Base-by-base conservation (phyloP, 2,113 vertebrate genomes). In the Hiodon tergisus region DNA sequence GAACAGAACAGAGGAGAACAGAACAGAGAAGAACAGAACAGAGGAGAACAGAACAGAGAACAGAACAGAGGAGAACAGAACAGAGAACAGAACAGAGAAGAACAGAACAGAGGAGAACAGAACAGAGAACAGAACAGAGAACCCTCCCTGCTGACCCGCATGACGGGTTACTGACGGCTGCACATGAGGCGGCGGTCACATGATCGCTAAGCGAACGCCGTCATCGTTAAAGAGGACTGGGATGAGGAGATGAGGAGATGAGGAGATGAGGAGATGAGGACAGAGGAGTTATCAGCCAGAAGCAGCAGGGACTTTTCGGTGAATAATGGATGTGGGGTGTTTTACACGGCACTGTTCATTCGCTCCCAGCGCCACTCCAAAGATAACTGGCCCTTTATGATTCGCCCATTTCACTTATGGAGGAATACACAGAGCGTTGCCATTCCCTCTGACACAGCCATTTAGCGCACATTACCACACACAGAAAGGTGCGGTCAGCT, bases 351-450 rank as follows among this genome's bases (percentile, higher is more conserved):
- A 85, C 83, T 81, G 85, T 88, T 87, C 78, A 84, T 85, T 84
- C 81, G 82, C 85, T 78, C 81, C 82, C 80, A 78, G 82, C 80
- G 81, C 83, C 83, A 55, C 69, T 84, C 84, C 84, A 87, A 89
- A 85, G 87, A 90, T 85, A 88, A 89, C 86, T 83, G 80, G 79
- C 82, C 86, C 85, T 87, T 86, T 85, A 88, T 85, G 83, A 85
- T 81, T 86, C 83, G 80, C 80, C 79, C 81, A 80, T 84, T 84
- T 85, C 79, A 81, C 81, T 86, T 87, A 89, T 86, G 51, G 50
- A 8, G 71, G 69, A 53, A 50, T 11, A n/a, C 50, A 8, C 11
- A 50, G 57, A 14, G 31, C 50, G n/a, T 47, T 47, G 10, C 60
- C 73, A 66, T 17, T 16, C 71, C 54, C 58, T 59, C 46, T 51